phyloP scores from a whole-genome alignment of 2,113 vertebrate genomes.

The Barbus barbus region DNA sequence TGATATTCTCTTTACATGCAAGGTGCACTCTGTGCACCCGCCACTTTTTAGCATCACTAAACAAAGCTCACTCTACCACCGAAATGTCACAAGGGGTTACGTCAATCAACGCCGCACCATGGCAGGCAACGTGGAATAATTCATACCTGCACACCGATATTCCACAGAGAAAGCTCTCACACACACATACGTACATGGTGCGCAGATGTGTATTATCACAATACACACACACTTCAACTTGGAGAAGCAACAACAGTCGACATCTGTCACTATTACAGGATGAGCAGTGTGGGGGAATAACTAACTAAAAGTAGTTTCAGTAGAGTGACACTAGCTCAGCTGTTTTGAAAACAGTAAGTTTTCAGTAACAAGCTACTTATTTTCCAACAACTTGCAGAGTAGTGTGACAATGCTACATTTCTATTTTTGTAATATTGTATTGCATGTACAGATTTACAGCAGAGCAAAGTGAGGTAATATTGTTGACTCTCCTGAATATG shows the following conservation, averaged over 20 bases:
- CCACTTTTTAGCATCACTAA: constrained; percentile 42
- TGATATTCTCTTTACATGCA: constrained; percentile 60
- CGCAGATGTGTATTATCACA: constrained; percentile 20
- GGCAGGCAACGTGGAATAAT: constrained; percentile 49
- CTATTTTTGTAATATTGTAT: not conserved
- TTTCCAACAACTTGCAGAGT: not conserved
- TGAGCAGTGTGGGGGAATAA: not conserved
- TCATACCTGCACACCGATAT: constrained; percentile 43
- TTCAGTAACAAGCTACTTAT: constrained; percentile 3
- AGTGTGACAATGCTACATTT: not conserved
- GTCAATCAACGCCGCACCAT: constrained; percentile 42
- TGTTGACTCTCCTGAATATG: not conserved
- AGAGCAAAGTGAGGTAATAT: not conserved
- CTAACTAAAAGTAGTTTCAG: constrained; percentile 10
- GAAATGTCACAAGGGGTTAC: constrained; percentile 50
- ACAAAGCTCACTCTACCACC: constrained; percentile 31
- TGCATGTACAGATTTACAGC: not conserved
- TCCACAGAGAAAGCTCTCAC: constrained; percentile 32
- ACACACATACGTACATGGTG: not conserved
- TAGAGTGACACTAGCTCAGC: not conserved
- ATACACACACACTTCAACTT: constrained; percentile 8
- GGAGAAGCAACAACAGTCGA: constrained; percentile 40
- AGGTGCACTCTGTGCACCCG: not conserved
- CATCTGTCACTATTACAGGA: constrained; percentile 49
- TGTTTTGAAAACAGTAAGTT: constrained; percentile 9